A percentile compares a stretch with the other conserved stretches of the same genome.
phyloP scores from a whole-genome alignment of 2,797 vertebrate genomes.

The Sphenodon punctatus region DNA sequence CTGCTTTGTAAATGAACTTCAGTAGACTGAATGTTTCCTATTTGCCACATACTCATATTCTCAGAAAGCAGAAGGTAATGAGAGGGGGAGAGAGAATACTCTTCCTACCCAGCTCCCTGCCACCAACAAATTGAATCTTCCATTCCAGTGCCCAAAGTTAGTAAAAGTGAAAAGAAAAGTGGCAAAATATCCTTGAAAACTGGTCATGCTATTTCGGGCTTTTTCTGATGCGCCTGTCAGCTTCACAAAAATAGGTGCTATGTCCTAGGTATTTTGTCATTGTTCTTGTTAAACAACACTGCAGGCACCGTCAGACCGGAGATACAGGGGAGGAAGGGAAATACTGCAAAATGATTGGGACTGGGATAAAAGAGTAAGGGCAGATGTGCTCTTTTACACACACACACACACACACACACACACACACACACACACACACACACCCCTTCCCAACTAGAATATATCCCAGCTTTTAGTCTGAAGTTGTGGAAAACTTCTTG shows the following conservation, averaged over 20 bases:
- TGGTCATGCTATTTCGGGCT: background rate
- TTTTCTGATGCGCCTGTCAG: background rate
- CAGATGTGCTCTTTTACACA: background rate
- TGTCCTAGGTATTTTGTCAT: too few relatives aligned
- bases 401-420: too few relatives aligned
- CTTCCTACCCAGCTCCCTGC: too few relatives aligned
- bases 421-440: too few relatives aligned
- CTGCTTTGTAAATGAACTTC: slow-evolving; percentile 17
- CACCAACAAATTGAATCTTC: too few relatives aligned
- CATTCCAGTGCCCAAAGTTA: too few relatives aligned
- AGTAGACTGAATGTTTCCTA: slow-evolving; percentile 33
- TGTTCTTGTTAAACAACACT: background rate
- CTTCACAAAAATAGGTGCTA: background rate
- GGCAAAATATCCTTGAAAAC: slow-evolving; percentile 4
- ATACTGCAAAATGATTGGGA: background rate
- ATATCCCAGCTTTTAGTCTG: background rate
- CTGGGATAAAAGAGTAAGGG: background rate
- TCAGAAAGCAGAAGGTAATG: slow-evolving; percentile 19
- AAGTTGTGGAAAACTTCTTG: background rate
- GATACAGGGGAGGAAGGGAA: background rate
- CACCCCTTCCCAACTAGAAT: too few relatives aligned
- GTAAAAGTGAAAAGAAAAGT: background rate
- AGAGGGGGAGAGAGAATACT: background rate
- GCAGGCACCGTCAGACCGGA: slow-evolving; percentile 6
- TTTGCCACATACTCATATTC: background rate